Percentiles rank a stretch among this genome's conserved stretches.
phyloP scores from a whole-genome alignment of 2,113 vertebrate genomes.

The Alectura lathami region DNA sequence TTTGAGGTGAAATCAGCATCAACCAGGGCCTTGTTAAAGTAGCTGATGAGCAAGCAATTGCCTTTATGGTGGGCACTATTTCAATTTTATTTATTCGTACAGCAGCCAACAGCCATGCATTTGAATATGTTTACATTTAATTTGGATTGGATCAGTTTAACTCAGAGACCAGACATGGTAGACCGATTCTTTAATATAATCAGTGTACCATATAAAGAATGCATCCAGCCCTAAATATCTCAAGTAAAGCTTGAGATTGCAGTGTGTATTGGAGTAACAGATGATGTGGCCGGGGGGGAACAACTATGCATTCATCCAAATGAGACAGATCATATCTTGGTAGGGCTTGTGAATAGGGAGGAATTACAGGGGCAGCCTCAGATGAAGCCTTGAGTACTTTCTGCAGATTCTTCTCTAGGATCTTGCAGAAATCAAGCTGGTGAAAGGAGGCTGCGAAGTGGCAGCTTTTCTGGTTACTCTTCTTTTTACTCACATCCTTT shows the following conservation, averaged over 20 bases:
- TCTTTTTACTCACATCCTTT: not conserved
- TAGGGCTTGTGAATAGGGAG: not conserved
- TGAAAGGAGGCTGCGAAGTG: not conserved
- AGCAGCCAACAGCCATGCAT: constrained; percentile 4
- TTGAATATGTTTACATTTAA: constrained; percentile 18
- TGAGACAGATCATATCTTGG: not conserved
- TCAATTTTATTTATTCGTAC: constrained; percentile 26
- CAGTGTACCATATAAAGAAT: not conserved
- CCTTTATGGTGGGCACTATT: constrained; percentile 12
- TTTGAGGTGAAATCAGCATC: constrained; percentile 14
- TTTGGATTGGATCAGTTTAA: constrained; percentile 37
- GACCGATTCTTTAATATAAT: not conserved
- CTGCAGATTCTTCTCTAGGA: not conserved
- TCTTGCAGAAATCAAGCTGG: not conserved
- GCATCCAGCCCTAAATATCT: not conserved
- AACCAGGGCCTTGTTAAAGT: not conserved
- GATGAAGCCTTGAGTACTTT: not conserved
- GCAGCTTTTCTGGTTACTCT: not conserved
- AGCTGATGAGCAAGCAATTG: not conserved
- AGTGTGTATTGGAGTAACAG: not conserved
- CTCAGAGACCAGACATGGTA: not conserved
- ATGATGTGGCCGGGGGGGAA: not conserved
- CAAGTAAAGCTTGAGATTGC: not conserved
- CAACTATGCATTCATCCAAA: not conserved
- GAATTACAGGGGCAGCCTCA: not conserved